Percentiles rank a stretch among this genome's conserved stretches.
phyloP scores from a whole-genome alignment of 2,113 vertebrate species.

The Tenebrosternarchus preto region DNA sequence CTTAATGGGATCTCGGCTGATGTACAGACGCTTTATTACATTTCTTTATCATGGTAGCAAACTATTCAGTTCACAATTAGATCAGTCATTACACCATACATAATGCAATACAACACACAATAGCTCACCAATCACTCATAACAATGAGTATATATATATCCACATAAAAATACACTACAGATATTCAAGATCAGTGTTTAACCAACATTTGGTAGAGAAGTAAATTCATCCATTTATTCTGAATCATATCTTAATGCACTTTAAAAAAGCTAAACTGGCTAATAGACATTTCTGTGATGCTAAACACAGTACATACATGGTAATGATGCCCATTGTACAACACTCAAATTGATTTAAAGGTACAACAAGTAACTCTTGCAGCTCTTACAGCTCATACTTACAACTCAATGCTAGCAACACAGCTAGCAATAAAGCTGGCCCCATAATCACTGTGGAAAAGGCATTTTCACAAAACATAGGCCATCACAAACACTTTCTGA shows the following conservation, averaged over 20 bases:
- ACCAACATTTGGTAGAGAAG: slow-evolving; percentile 1
- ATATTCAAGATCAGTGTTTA: slow-evolving; percentile 10
- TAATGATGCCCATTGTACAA: not conserved
- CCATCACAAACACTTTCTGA: not conserved
- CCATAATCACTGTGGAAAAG: slow-evolving; percentile 22
- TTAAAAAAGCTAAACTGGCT: slow-evolving; percentile 45
- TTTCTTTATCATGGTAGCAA: slow-evolving; percentile 38
- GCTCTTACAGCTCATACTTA: not conserved
- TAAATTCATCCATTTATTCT: slow-evolving; percentile 9
- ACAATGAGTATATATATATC: slow-evolving; percentile 27
- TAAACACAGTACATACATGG: slow-evolving; percentile 28
- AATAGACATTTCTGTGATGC: not conserved
- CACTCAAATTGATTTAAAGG: slow-evolving; percentile 23
- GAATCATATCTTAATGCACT: slow-evolving; percentile 15
- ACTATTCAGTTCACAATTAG: slow-evolving; percentile 37
- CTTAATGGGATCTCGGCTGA: not conserved
- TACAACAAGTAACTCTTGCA: slow-evolving; percentile 16
- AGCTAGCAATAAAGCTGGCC: not conserved
- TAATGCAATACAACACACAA: slow-evolving; percentile 35
- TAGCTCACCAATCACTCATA: slow-evolving; percentile 37
- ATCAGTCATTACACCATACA: slow-evolving; percentile 32
- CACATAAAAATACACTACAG: slow-evolving; percentile 24
- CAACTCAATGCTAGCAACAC: not conserved
- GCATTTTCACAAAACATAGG: not conserved
- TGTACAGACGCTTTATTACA: slow-evolving; percentile 42